Percentiles rank a stretch among this genome's conserved stretches.
Evolutionary conservation across 2,888 invertebrate genomes (phyloP).

Genomic region (Catocala sponsa): DNA sequence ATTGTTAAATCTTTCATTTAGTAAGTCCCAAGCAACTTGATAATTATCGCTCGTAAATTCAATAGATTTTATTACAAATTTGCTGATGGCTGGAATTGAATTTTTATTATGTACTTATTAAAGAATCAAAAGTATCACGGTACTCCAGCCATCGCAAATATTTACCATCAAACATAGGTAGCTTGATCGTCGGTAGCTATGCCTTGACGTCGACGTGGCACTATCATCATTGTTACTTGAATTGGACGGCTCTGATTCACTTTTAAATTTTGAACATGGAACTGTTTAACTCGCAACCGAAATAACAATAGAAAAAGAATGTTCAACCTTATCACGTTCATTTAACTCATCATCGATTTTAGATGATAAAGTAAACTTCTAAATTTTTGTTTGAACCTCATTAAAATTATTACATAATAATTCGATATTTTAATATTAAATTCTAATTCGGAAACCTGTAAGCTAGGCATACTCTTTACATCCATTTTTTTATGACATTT

Average conservation of each 20-base stretch:
- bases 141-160: constrained; percentile 1
- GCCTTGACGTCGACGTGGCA: too few relatives aligned
- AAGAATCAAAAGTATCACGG: not conserved
- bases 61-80: not conserved
- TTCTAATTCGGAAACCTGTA: too few relatives aligned
- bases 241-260: not conserved
- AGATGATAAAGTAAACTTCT: not conserved
- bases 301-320: not conserved
- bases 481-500: too few relatives aligned
- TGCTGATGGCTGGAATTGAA: not conserved
- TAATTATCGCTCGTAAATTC: too few relatives aligned
- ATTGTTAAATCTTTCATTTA: constrained; percentile 23
- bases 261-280: not conserved
- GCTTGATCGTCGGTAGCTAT: not conserved
- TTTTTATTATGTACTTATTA: not conserved
- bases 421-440: not conserved
- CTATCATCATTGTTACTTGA: not conserved
- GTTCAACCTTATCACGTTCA: not conserved
- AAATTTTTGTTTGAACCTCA: not conserved
- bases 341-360: not conserved
- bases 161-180: not conserved
- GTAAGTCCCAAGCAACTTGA: constrained; percentile 31
- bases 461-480: too few relatives aligned
- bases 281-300: not conserved
- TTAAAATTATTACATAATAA: not conserved